Evolutionary conservation across 2,797 vertebrate species (phyloP), one percentile per base, ranked within the genome.

Genomic region (Dipus sagitta): DNA sequence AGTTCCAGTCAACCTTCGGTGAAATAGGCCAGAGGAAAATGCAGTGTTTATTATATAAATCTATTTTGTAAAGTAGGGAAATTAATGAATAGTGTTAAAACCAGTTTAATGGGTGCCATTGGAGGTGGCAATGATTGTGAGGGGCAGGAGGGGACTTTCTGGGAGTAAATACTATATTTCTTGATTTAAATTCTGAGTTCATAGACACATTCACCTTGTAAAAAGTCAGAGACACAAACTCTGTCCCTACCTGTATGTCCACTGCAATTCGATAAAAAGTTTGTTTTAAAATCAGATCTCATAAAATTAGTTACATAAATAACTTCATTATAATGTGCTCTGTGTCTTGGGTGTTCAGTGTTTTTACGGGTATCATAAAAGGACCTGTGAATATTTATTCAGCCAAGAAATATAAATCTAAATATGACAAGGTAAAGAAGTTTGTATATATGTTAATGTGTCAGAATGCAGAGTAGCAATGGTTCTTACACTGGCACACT

Each of bases 301-400:
- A 85, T 18, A 26, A 94, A 75, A 81, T 83, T 58, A 83, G 17
- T 65, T 34, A 65, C 42, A 71, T 52, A 92, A 42, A 75, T 28
- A 17, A 5, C 34, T 4, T 60, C 38, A 83, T 64, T 24, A 47
- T 30, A 86, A 54, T 89, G 76, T 62, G 4, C 2, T 58, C 21
- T 7, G 4, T 26, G 14, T 4, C 23, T 80, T 52, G n/a, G n/a
- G 3, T 67, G 4, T 26, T 12, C 30, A 72, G 32, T 30, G 81
- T 58, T 68, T 72, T 68, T 3, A n/a, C 0, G 89, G 26, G 0
- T 12, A 52, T 38, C 38, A 42, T n/a, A 70, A 90, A 94, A 90
- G 17, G 17, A 87, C 68, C 3, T 67, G 34, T 88, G 24, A 74
- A 20, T 21, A 71, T 67, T 85, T 62, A 60, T 76, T 92, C 26